Base-by-base conservation (phyloP, 1,140 invertebrate species). In the Brachionus manjavacas region DNA sequence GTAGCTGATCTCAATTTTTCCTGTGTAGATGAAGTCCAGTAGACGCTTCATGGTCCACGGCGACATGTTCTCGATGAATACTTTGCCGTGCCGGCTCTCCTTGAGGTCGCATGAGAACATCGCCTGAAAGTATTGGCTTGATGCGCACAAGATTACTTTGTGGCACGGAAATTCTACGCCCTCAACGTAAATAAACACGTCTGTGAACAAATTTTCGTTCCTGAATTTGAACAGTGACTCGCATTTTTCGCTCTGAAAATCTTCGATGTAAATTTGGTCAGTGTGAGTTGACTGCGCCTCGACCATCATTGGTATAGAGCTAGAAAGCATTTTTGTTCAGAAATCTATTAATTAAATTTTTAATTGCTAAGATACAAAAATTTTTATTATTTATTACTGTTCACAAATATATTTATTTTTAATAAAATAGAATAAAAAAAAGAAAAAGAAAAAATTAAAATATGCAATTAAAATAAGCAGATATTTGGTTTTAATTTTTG, bases 71-170 rank as follows among this genome's bases (percentile, higher is more conserved):
- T 86, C 85, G 35, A 88, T 85, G 8, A 83, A 66, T 7, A 90
- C 87, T 46, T 88, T 85, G 23, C 87, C 86, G 20, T 89, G 88
- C 4, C 86, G 84, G 84, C 88, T 89, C 85, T 91, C 90, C 78
- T 86, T 84, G 55, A 91, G 86, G 72, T 90, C 87, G 85, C 88
- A 87, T n/a, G 88, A 88, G 84, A 91, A 91, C 90, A 91, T 91
- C 31, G 89, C 90, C 46, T 88, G 86, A 74, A 91, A 91, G 80
- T 91, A 91, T 2, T 88, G 89, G 85, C 89, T 90, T 80, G 89
- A 88, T 9, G 88, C 87, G 41, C 89, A 88, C 41, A 91, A 84
- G n/a, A 91, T 86, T 80, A 88, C 88, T 23, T 88, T 87, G 84
- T 90, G 89, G 86, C 89, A 91, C 6, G 87, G 88, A 85, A 91